Base-by-base conservation (phyloP, 2,797 vertebrate species). In the Dipus sagitta region DNA sequence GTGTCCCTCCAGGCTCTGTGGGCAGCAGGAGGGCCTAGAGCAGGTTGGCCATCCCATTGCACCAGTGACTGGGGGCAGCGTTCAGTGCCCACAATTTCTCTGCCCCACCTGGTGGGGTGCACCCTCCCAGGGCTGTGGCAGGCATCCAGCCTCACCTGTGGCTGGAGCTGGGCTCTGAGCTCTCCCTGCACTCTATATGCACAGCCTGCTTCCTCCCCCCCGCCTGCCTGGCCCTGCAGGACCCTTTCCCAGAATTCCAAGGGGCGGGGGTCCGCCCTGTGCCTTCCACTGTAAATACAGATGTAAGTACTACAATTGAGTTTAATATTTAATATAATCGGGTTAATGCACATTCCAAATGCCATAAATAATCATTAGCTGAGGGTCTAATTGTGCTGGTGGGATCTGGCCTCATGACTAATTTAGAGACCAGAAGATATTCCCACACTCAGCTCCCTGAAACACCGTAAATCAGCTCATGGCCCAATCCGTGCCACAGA, bases 341-440 rank as follows among this genome's bases (percentile, higher is more conserved):
- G 97, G 98, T 97, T 97, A 97, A 97, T 95, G 96, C 82, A 64
- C 97, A 86, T 97, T 96, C 95, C 91, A 96, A 88, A 93, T 85
- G 88, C 96, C 95, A 97, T 97, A 97, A 98, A 98, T 96, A 97
- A 97, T 96, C 96, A 96, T 97, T 97, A 97, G 96, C 91, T 0
- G 92, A 96, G 96, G 93, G 91, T 90, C 96, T 98, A 97, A 97
- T 97, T 97, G 97, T 96, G 96, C 98, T 97, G 97, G 90, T 96
- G 97, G 97, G 98, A 97, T 95, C 93, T 3, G 47, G 90, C 92
- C 93, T 98, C 97, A 96, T 97, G 96, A 98, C 97, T 98, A 97
- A 98, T 97, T 97, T 95, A 97, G 95, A 23, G 94, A 87, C 96
- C 91, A 80, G 97, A 74, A 72, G 24, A 81, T 65, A 4, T 78